phyloP scores from a whole-genome alignment of 2,113 vertebrate genomes.

The Toxotes jaculatrix region DNA sequence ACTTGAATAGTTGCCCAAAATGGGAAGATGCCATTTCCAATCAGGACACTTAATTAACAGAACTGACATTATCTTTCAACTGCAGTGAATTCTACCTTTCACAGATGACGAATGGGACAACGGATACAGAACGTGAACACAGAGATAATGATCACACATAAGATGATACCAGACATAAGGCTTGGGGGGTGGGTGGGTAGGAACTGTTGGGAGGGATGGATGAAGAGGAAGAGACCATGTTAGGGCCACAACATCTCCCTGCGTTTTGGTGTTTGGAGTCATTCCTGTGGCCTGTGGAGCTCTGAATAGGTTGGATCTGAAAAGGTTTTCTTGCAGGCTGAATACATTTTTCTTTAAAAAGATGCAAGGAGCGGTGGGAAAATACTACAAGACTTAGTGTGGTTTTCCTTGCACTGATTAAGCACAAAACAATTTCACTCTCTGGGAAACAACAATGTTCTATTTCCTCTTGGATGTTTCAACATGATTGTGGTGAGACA shows the following conservation, averaged over 20 bases:
- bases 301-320: conserved; percentile 46
- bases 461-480: conserved; percentile 27
- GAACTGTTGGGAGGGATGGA: neutral
- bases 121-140: neutral
- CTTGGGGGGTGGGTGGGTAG: neutral
- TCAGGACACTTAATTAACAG: neutral
- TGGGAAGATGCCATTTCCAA: neutral
- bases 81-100: neutral
- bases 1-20: neutral
- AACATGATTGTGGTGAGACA: conserved; percentile 16
- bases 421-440: neutral
- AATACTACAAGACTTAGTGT: neutral
- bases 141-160: neutral
- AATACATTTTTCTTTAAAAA: neutral
- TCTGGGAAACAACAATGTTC: conserved; percentile 33
- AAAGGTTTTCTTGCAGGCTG: conserved; percentile 32
- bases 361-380: neutral
- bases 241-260: neutral
- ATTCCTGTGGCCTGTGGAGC: conserved; percentile 2
- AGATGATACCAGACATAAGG: neutral
- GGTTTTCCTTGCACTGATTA: neutral
- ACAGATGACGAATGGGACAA: conserved; percentile 13
- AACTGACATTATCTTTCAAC: neutral
- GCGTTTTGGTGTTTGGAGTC: neutral
- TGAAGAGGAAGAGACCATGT: neutral